A percentile compares a stretch with the other conserved stretches of the same genome.
Evolutionary conservation across 2,113 vertebrate genomes (phyloP).

Genomic region (Bambusicola thoracicus): DNA sequence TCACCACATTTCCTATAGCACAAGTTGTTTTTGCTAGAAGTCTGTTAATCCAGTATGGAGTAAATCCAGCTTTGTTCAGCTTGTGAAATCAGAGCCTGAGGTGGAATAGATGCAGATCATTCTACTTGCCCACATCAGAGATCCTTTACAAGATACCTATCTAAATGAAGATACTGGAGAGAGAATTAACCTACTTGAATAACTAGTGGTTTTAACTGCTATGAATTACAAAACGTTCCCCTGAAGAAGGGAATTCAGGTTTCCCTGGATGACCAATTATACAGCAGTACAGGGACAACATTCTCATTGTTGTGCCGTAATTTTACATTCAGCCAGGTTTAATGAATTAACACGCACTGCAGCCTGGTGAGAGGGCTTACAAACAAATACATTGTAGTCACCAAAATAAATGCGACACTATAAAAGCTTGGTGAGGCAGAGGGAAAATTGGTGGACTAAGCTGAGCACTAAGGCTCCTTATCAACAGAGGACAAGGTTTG

Average conservation of each 20-base stretch:
- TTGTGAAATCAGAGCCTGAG: conserved; percentile 44
- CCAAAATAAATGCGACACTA: background rate
- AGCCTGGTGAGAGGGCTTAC: background rate
- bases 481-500: conserved; percentile 50
- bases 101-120: conserved; percentile 25
- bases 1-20: conserved; percentile 2
- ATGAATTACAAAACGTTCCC: conserved; percentile 2
- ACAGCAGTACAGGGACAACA: background rate
- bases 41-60: conserved; percentile 18
- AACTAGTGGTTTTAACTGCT: background rate
- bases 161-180: background rate
- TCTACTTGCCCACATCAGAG: conserved; percentile 36
- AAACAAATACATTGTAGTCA: background rate
- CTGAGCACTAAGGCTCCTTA: conserved; percentile 35
- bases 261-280: conserved; percentile 40
- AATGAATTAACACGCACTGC: background rate
- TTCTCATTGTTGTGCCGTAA: background rate
- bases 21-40: conserved; percentile 16
- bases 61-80: background rate
- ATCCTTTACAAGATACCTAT: background rate
- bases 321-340: background rate
- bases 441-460: conserved; percentile 1
- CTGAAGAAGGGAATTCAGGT: background rate
- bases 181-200: background rate
- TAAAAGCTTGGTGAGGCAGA: background rate